phyloP scores from a whole-genome alignment of 2,888 invertebrate genomes.

The Coenonympha glycerion region DNA sequence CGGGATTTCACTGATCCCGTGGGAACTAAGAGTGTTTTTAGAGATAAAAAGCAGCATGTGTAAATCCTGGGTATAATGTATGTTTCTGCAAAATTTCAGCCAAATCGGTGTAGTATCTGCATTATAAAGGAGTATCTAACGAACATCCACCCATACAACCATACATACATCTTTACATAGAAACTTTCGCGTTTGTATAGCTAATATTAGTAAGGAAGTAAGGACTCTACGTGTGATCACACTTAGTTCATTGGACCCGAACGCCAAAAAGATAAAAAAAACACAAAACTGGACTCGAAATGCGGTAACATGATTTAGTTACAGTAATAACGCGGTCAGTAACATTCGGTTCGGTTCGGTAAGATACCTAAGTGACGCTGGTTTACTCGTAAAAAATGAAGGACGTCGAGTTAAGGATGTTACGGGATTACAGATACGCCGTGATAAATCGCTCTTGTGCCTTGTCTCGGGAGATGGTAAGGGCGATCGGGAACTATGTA shows the following conservation, averaged over 20 bases:
- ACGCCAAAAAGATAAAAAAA: slow-evolving; percentile 3
- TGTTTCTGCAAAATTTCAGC: no score
- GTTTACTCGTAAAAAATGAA: slow-evolving; percentile 19
- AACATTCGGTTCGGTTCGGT: no score
- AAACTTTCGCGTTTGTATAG: no score
- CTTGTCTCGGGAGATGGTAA: slow-evolving; percentile 61
- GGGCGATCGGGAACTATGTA: slow-evolving; percentile 10
- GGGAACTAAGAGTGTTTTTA: no score
- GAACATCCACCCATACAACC: no score
- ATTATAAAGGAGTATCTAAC: no score
- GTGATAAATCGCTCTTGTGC: slow-evolving; percentile 64
- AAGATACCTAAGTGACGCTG: neutral
- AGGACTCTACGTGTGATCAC: neutral
- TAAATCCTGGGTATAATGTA: no score
- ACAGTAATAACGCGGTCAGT: slow-evolving; percentile 15
- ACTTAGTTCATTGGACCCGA: neutral
- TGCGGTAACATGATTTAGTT: slow-evolving; percentile 11
- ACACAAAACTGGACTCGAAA: neutral
- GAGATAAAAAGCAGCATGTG: no score
- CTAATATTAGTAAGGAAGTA: no score
- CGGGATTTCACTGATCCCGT: no score
- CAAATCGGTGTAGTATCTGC: no score
- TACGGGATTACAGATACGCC: slow-evolving; percentile 37
- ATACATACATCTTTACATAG: no score
- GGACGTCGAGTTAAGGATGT: slow-evolving; percentile 24